These are phyloP conservation scores for Seriola rivoliana DNA, from an alignment of 2,113 vertebrate genomes.

Conservation along the genomic window DNA sequence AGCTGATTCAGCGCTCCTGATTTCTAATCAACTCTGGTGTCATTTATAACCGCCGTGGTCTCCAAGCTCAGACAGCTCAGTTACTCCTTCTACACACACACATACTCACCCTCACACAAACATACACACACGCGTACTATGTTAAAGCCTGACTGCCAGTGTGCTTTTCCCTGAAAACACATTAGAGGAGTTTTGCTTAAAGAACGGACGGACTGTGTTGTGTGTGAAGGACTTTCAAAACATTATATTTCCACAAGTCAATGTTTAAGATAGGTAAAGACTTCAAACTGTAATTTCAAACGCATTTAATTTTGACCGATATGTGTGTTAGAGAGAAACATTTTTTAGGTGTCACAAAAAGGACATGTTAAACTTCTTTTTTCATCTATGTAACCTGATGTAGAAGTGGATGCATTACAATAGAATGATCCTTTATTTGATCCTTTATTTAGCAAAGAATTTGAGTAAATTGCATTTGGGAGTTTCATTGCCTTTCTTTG, in stretches of 20 bases:
- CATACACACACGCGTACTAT: not conserved
- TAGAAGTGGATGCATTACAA: constrained; percentile 11
- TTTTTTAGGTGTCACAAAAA: not conserved
- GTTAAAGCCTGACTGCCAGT: constrained; percentile 26
- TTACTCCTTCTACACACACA: constrained; percentile 44
- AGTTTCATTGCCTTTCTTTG: constrained; percentile 20
- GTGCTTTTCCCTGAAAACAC: constrained; percentile 13
- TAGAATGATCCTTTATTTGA: too few relatives aligned
- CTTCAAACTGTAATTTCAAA: too few relatives aligned
- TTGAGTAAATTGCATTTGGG: constrained; percentile 18
- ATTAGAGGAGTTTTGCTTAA: constrained; percentile 5
- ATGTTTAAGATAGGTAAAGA: too few relatives aligned
- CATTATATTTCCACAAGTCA: not conserved
- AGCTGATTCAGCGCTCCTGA: constrained; percentile 86
- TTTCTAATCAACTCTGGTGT: constrained; percentile 83
- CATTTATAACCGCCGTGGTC: constrained; percentile 79
- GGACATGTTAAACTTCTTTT: not conserved
- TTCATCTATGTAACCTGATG: not conserved
- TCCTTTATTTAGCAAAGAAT: constrained; percentile 15
- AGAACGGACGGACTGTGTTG: not conserved
- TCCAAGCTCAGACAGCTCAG: constrained; percentile 76
- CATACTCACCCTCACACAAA: constrained; percentile 11
- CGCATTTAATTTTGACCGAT: too few relatives aligned
- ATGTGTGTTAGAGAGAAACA: too few relatives aligned
- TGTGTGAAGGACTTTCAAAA: not conserved